Conservation (phyloP, 2,888 invertebrate species). For the Hecatera dysodea region DNA sequence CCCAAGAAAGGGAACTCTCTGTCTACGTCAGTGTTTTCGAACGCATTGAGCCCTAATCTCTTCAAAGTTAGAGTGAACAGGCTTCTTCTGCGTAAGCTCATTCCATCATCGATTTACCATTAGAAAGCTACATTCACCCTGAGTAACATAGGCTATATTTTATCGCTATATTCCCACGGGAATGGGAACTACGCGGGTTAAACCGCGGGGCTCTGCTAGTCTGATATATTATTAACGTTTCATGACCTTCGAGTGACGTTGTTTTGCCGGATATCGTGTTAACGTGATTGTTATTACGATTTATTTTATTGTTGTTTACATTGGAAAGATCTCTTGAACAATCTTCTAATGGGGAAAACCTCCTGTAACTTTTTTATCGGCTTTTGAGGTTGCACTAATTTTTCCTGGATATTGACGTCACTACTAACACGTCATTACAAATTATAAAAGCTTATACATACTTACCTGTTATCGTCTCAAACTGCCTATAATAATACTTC, state of each 20-base stretch:
- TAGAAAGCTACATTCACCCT: too few species aligned
- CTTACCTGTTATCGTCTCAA: background rate
- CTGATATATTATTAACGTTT: conserved; percentile 15
- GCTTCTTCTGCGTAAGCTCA: too few species aligned
- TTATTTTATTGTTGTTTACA: conserved; percentile 22
- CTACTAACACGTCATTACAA: background rate
- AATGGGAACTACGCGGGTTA: too few species aligned
- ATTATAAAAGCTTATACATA: background rate
- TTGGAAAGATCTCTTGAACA: background rate
- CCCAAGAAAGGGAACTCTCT: too few species aligned
- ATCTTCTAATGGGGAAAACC: conserved; percentile 16
- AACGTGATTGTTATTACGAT: background rate
- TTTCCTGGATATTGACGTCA: conserved; percentile 36
- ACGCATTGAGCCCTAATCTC: too few species aligned
- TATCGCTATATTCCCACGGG: too few species aligned
- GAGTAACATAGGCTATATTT: too few species aligned
- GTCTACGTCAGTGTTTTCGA: too few species aligned
- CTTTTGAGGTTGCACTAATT: background rate
- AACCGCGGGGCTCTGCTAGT: too few species aligned
- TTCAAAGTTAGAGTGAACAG: too few species aligned
- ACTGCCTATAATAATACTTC: too few species aligned
- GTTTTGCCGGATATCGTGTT: conserved; percentile 20
- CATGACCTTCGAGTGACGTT: background rate
- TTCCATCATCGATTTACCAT: too few species aligned
- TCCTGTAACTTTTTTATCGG: background rate